These are phyloP conservation scores for Apodemus sylvaticus DNA, from an alignment of 2,113 vertebrate genomes.

Conservation along the genomic window DNA sequence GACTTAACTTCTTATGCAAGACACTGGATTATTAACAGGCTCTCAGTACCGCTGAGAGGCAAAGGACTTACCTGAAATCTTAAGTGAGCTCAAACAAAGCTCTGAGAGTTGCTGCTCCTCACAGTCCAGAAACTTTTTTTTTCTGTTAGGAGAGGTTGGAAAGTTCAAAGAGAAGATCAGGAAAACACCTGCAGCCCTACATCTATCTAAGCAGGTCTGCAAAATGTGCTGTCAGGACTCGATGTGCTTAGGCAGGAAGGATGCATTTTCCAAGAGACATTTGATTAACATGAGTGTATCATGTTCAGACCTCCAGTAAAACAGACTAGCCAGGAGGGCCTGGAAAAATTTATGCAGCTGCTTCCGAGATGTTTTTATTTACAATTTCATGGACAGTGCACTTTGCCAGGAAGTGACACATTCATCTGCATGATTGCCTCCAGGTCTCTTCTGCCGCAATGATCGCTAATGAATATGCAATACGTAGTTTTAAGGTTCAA, in stretches of 20 bases:
- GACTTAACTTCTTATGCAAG: conserved; percentile 6
- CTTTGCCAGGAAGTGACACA: conserved; percentile 70
- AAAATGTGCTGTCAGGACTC: background rate
- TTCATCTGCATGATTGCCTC: conserved; percentile 74
- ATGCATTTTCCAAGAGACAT: conserved; percentile 49
- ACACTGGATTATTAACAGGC: conserved; percentile 18
- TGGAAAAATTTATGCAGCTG: conserved; percentile 69
- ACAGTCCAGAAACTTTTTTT: conserved; percentile 9
- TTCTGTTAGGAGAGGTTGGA: background rate
- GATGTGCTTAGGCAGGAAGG: background rate
- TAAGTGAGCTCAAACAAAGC: background rate
- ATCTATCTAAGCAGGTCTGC: background rate
- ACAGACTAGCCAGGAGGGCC: conserved; percentile 57
- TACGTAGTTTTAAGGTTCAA: conserved; percentile 71
- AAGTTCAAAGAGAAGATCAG: conserved; percentile 1
- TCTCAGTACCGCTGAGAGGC: background rate
- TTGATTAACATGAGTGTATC: conserved; percentile 56
- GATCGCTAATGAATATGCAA: conserved; percentile 74
- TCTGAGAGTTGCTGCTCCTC: background rate
- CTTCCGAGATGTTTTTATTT: conserved; percentile 71
- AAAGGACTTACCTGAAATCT: conserved; percentile 22
- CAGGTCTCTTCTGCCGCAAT: conserved; percentile 64
- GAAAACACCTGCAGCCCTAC: background rate
- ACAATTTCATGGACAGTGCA: conserved; percentile 67
- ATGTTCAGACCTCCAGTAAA: conserved; percentile 56